A percentile compares a stretch with the other conserved stretches of the same genome.
Conservation (phyloP, 2,888 invertebrate genomes). For the Drosophila quinaria region DNA sequence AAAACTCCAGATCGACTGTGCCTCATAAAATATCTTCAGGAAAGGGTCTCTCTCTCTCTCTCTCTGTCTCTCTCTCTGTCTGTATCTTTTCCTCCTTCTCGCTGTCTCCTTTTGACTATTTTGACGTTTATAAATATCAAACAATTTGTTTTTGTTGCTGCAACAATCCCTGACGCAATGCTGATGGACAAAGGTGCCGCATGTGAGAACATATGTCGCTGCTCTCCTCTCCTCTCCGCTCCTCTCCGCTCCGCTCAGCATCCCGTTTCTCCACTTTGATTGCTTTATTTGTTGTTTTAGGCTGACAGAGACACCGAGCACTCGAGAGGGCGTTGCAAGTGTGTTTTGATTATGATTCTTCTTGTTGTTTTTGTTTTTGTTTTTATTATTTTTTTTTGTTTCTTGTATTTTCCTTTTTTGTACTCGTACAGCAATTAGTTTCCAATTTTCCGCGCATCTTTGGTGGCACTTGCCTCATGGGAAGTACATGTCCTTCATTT, state of each 20-base stretch:
- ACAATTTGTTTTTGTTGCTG: constrained; percentile 65
- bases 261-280: constrained; percentile 61
- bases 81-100: too few relatives aligned
- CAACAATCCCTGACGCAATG: constrained; percentile 63
- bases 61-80: constrained; percentile 16
- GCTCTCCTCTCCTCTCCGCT: constrained; percentile 23
- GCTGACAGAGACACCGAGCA: constrained; percentile 52
- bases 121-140: constrained; percentile 84
- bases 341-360: constrained; percentile 73
- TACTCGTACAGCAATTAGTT: constrained; percentile 60
- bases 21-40: constrained; percentile 66
- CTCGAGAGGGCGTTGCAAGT: constrained; percentile 74
- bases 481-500: constrained; percentile 54
- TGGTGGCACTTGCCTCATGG: constrained; percentile 72
- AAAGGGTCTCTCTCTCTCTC: constrained; percentile 1
- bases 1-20: constrained; percentile 5
- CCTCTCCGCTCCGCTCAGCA: too few relatives aligned
- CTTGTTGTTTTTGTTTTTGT: constrained; percentile 38
- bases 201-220: constrained; percentile 73
- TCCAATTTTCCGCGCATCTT: constrained; percentile 67
- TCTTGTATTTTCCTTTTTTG: constrained; percentile 19
- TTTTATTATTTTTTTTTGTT: constrained; percentile 11
- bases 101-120: constrained; percentile 63
- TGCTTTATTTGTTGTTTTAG: constrained; percentile 83
- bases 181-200: constrained; percentile 80